A percentile compares a stretch with the other conserved stretches of the same genome.
These are phyloP conservation scores for Acipenser oxyrinchus DNA, from an alignment of 2,797 vertebrate genomes.

Conservation along the genomic window DNA sequence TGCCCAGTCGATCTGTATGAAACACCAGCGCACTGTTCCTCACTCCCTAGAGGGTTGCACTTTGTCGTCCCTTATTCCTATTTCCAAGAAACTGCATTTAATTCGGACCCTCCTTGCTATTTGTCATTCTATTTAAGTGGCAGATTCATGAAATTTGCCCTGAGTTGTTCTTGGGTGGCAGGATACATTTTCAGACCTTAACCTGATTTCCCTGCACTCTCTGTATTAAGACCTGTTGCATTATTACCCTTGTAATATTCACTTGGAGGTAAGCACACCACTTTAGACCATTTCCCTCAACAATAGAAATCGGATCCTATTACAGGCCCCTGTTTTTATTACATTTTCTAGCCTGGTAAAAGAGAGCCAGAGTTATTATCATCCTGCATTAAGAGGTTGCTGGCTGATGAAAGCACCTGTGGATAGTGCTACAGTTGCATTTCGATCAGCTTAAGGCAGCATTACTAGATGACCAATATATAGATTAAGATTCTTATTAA, in stretches of 20 bases:
- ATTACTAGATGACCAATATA: too few relatives aligned
- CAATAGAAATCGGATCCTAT: conserved; percentile 57
- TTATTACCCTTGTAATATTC: conserved; percentile 37
- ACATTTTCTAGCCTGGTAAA: conserved; percentile 52
- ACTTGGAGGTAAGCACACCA: conserved; percentile 31
- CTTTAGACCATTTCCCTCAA: conserved; percentile 42
- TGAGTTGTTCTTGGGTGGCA: conserved; percentile 22
- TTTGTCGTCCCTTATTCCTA: too few relatives aligned
- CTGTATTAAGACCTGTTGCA: conserved; percentile 28
- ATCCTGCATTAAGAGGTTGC: too few relatives aligned
- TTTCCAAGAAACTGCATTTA: too few relatives aligned
- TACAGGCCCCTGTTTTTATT: conserved; percentile 53
- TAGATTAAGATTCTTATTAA: too few relatives aligned
- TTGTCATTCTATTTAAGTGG: conserved; percentile 34
- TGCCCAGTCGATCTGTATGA: too few relatives aligned
- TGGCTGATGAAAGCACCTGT: too few relatives aligned
- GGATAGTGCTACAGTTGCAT: too few relatives aligned
- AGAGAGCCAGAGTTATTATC: too few relatives aligned
- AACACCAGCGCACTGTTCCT: too few relatives aligned
- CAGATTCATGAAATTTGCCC: conserved; percentile 30
- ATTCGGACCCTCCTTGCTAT: not conserved
- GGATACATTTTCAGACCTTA: conserved; percentile 48
- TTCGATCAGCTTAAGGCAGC: too few relatives aligned
- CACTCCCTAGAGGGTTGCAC: too few relatives aligned
- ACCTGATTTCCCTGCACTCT: conserved; percentile 54